Base-by-base conservation (phyloP, 64 coral and sea anemone genomes). In the Montipora efflorescens region DNA sequence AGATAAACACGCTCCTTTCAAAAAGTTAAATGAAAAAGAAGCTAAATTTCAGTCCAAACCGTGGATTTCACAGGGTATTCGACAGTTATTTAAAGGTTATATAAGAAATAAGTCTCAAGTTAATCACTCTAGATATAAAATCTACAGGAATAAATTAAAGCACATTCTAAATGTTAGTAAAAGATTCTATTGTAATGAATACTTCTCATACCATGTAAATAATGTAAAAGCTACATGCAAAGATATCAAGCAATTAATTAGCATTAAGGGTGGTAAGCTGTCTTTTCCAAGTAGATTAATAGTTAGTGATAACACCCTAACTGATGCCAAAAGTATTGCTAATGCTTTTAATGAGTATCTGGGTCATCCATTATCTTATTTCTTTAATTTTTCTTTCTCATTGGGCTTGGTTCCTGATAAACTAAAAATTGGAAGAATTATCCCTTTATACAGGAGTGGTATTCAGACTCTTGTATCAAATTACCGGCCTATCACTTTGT, bases 211-310 rank as follows among this genome's bases (percentile, higher is more conserved):
- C 36, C 75, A 78, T 78, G 46, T 48, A 47, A 78, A 78, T 78
- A 48, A 78, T 78, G 75, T 78, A 78, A 78, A 78, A 78, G 75
- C 75, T 78, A 78, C 75, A 48, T 78, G 75, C 12, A 78, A 5
- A 47, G 75, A 47, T 78, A 78, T 78, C 16, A 78, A 50, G 75
- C 75, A 78, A 78, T 78, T 78, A 50, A 78, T 78, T 78, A 78
- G 75, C 75, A 36, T 1, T 48, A 78, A 77, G 45, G 75, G 75
- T 78, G 75, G 75, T 64, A 64, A 14, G 59, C 8, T 8, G 59
- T 13, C 59, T 64, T 64, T 8, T 64, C 59, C 59, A 64, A 64
- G 59, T 12, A 64, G 8, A 64, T 64, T 64, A 64, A 64, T 64
- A 64, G 59, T 64, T 64, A 16, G 59, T 1, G 59, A 64, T 64